Evolutionary conservation across 1,140 invertebrate genomes (phyloP), one percentile per base, ranked within the genome.

Genomic region (Eurosta solidaginis): DNA sequence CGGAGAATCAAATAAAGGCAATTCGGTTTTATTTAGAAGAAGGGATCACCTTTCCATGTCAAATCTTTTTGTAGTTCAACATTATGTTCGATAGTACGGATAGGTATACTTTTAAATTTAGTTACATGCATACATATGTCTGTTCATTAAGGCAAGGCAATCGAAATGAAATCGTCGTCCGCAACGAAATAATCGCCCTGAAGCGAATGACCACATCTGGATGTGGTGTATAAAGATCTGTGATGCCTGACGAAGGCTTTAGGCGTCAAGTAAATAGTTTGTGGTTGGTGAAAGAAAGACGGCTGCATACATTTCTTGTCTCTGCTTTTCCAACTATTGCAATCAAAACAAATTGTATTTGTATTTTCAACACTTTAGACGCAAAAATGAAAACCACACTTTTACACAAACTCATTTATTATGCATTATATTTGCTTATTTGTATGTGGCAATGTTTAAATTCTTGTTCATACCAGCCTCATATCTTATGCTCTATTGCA

Each of bases 301-400:
- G 22, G n/a, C n/a, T n/a, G n/a, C n/a, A n/a, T n/a, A n/a, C n/a
- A n/a, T n/a, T n/a, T n/a, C n/a, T n/a, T n/a, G n/a, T n/a, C n/a
- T n/a, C n/a, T n/a, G n/a, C n/a, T n/a, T n/a, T n/a, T n/a, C n/a
- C n/a, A n/a, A n/a, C n/a, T n/a, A n/a, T n/a, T n/a, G n/a, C n/a
- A 54, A 54, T 20, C 50, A 29, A 7, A 27, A 12, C 50, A 14
- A 54, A 59, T 33, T 33, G 33, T 59, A 59, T 59, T 59, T 59
- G 54, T 59, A 25, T 59, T 59, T 59, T 59, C 54, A 59, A 59
- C 54, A 59, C 54, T 59, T 59, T 59, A 7, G 27, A 36, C 29
- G 54, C 54, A 59, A 59, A 49, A 12, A 7, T 17, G 27, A 9
- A n/a, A 0, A 36, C 29, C 29, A 33, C 0, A 2, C 29, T 33